Percentiles rank a stretch among this genome's conserved stretches.
Conservation (phyloP, 2,113 vertebrate genomes). For the Datnioides undecimradiatus region DNA sequence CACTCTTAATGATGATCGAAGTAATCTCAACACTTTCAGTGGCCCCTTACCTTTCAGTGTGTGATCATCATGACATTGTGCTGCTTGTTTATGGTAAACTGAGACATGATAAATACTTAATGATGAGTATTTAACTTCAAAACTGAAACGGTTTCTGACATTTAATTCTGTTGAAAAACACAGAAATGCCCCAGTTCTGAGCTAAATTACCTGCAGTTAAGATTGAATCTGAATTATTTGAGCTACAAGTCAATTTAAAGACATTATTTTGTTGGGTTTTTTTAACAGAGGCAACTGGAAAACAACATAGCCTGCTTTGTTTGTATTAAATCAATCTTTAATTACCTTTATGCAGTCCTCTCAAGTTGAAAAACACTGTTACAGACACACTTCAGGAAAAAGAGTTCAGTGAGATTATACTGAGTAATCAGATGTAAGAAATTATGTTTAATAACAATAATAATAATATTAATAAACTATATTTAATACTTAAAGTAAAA, state of each 20-base stretch:
- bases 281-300: background rate
- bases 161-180: background rate
- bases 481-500: too few relatives aligned
- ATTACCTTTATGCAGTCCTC: slow-evolving; percentile 4
- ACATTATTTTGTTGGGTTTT: background rate
- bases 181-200: background rate
- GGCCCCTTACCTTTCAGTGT: slow-evolving; percentile 28
- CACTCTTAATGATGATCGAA: background rate
- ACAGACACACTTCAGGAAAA: slow-evolving; percentile 15
- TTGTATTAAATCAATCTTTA: slow-evolving; percentile 8
- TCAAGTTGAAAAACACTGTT: slow-evolving; percentile 18
- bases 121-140: background rate
- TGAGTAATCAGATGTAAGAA: too few relatives aligned
- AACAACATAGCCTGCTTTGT: slow-evolving; percentile 12
- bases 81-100: background rate
- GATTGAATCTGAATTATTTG: background rate
- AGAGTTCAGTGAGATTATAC: background rate
- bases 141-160: background rate
- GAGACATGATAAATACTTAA: slow-evolving; percentile 11
- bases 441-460: too few relatives aligned
- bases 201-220: background rate
- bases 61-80: background rate
- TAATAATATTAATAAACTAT: too few relatives aligned
- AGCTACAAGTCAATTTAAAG: slow-evolving; percentile 15
- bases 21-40: slow-evolving; percentile 35